Evolutionary conservation across 2,797 vertebrate genomes (phyloP).

Genomic region (Sylvia borin): DNA sequence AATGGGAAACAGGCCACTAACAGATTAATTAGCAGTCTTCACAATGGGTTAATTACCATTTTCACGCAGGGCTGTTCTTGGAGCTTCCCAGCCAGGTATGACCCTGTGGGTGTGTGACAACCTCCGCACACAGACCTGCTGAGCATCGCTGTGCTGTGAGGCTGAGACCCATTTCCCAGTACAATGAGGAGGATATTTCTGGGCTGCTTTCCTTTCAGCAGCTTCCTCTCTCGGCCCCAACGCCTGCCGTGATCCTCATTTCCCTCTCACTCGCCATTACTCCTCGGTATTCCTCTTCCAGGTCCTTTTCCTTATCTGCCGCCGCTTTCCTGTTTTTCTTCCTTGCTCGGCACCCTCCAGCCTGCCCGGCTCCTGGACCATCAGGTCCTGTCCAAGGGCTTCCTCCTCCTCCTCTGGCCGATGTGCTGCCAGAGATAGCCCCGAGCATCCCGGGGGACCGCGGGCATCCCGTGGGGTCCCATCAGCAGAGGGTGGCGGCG

Average conservation of each 20-base stretch:
- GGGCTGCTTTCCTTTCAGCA: not conserved
- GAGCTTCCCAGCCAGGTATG: not conserved
- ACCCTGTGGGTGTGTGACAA: not conserved
- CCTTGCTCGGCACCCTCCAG: not conserved
- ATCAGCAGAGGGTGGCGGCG: not conserved
- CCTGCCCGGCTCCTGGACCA: conserved; percentile 1
- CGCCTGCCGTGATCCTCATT: not conserved
- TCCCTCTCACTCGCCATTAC: conserved; percentile 28
- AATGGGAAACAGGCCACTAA: rapidly evolving
- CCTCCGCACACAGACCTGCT: not conserved
- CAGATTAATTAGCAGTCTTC: not conserved
- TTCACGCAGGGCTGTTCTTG: not conserved
- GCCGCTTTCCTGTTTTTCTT: conserved; percentile 73
- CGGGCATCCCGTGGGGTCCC: not conserved
- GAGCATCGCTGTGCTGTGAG: not conserved
- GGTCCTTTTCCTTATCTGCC: conserved; percentile 64
- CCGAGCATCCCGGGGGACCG: not conserved
- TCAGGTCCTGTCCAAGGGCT: not conserved
- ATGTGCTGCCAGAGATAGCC: conserved; percentile 28
- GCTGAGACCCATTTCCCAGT: not conserved
- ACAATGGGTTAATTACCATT: not conserved
- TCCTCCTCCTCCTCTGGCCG: not conserved
- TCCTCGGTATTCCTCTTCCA: conserved; percentile 10
- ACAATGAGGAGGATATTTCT: not conserved
- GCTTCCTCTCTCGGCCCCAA: not conserved